These are phyloP conservation scores for Odontomachus brunneus DNA, from an alignment of 1,140 invertebrate species.

Conservation along the genomic window DNA sequence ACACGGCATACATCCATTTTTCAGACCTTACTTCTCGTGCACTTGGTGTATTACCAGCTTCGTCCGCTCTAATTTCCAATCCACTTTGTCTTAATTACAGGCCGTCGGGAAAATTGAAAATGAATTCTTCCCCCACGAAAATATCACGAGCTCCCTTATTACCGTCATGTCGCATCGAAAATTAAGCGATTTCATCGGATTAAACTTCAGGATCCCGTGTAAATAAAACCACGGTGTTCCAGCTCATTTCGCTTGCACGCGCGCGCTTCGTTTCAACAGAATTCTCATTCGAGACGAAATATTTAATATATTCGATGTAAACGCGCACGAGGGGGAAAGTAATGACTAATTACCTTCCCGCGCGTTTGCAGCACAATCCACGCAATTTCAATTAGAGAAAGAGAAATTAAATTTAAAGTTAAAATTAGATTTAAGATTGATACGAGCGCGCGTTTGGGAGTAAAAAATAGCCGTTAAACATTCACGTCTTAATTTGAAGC, in stretches of 20 bases:
- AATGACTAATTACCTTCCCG: not conserved
- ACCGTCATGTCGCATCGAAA: not conserved
- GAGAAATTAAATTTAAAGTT: not conserved
- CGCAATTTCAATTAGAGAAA: not conserved
- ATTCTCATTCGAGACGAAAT: slow-evolving; percentile 4
- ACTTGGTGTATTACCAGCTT: not conserved
- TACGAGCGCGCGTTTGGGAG: not conserved
- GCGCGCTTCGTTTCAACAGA: not conserved
- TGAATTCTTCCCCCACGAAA: not conserved
- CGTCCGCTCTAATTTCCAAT: slow-evolving; percentile 12
- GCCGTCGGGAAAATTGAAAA: slow-evolving; percentile 1
- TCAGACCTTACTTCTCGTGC: no score
- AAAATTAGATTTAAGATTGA: not conserved
- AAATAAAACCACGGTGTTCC: not conserved
- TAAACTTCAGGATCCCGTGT: not conserved
- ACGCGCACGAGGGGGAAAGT: not conserved
- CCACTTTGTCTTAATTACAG: slow-evolving; percentile 16
- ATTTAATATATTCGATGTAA: not conserved
- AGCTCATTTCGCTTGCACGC: not conserved
- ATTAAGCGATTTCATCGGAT: not conserved
- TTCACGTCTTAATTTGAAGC: not conserved
- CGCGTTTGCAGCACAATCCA: not conserved
- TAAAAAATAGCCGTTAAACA: not conserved
- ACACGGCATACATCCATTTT: not conserved
- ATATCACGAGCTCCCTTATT: not conserved